phyloP scores from a whole-genome alignment of 2,113 vertebrate species.

The Pomatostomus ruficeps region DNA sequence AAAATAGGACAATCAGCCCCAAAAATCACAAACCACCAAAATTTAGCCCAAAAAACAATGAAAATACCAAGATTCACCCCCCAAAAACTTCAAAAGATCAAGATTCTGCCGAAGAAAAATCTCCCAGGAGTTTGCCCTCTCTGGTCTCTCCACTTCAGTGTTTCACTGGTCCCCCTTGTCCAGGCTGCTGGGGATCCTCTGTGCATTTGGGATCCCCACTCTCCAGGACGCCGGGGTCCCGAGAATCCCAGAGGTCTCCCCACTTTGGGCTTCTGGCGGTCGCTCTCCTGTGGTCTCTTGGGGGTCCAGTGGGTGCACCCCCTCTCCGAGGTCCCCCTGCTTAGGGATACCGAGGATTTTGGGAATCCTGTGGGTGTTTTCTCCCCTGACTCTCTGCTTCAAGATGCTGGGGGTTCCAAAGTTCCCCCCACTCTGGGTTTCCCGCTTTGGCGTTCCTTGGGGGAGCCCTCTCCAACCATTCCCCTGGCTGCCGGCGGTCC shows the following conservation, averaged over 20 bases:
- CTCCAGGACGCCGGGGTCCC: neutral
- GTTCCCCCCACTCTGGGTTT: no score
- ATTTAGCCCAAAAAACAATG: neutral
- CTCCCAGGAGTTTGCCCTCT: neutral
- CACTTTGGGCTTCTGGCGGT: neutral
- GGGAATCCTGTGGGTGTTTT: neutral
- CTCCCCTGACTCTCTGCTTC: neutral
- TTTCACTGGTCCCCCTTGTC: neutral
- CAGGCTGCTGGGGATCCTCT: neutral
- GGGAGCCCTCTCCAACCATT: neutral
- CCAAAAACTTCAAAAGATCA: neutral
- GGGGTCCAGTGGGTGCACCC: neutral
- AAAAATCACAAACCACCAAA: neutral
- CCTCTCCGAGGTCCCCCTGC: no score
- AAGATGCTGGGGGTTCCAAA: neutral
- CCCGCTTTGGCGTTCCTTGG: neutral
- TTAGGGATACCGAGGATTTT: neutral
- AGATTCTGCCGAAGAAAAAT: neutral
- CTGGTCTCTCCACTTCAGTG: neutral
- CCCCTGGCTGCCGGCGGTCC: neutral
- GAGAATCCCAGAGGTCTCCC: neutral
- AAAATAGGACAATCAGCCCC: neutral
- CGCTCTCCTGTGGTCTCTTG: neutral
- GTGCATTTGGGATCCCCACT: neutral
- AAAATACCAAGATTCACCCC: neutral